phyloP scores from a whole-genome alignment of 2,113 vertebrate genomes.

The Neopipo cinnamomea region DNA sequence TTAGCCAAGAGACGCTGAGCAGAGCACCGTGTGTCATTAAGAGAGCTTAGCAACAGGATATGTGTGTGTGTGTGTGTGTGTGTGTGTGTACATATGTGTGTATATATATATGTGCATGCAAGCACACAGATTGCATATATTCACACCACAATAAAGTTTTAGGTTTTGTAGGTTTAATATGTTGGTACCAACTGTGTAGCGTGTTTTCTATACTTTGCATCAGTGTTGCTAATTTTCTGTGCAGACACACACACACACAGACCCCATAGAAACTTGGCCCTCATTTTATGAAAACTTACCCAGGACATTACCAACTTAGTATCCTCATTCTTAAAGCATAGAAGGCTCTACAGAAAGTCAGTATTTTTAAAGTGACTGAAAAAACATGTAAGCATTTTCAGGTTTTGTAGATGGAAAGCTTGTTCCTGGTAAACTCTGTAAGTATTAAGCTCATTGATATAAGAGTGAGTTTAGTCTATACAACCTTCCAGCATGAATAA shows the following conservation, averaged over 20 bases:
- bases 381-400: neutral
- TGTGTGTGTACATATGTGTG: rapidly evolving
- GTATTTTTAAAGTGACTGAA: neutral
- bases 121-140: neutral
- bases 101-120: rapidly evolving
- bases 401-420: neutral
- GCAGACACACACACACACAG: too few relatives aligned
- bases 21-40: neutral
- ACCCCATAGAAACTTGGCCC: neutral
- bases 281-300: neutral
- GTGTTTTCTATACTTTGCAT: neutral
- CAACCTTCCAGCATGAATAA: neutral
- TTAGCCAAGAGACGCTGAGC: slow-evolving; percentile 28
- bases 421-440: neutral
- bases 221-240: neutral
- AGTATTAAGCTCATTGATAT: neutral
- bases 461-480: neutral
- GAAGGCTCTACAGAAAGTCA: neutral
- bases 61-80: rapidly evolving
- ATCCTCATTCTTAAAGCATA: neutral
- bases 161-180: neutral
- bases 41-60: neutral
- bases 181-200: neutral
- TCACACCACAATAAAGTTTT: neutral
- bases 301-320: neutral